These are phyloP conservation scores for Morelia viridis DNA, from an alignment of 2,797 vertebrate genomes.

Conservation along the genomic window DNA sequence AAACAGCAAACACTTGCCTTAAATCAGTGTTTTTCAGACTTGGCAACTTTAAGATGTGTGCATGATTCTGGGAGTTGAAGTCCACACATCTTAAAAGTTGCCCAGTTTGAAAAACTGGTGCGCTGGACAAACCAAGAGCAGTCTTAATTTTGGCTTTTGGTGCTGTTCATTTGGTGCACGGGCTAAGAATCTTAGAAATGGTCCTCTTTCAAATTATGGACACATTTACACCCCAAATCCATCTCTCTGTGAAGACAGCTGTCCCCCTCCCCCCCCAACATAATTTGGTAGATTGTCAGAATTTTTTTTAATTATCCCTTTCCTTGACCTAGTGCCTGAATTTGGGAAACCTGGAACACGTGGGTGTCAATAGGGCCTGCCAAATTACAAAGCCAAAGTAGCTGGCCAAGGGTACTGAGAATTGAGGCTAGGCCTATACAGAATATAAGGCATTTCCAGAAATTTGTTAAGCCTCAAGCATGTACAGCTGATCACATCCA, in stretches of 20 bases:
- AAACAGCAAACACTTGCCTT: neutral
- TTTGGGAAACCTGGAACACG: too few relatives aligned
- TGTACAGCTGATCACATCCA: too few relatives aligned
- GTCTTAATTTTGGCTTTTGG: neutral
- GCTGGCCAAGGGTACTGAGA: neutral
- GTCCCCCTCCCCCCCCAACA: neutral
- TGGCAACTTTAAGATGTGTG: too few relatives aligned
- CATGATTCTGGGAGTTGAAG: too few relatives aligned
- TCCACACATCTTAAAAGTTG: too few relatives aligned
- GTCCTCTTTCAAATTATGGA: neutral
- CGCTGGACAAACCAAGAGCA: too few relatives aligned
- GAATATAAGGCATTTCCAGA: neutral
- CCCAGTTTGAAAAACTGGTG: too few relatives aligned
- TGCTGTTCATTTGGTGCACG: neutral
- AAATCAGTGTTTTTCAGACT: too few relatives aligned
- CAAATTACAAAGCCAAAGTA: neutral
- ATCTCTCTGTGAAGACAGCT: neutral
- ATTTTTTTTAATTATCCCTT: too few relatives aligned
- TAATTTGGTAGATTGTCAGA: neutral
- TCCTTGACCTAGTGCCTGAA: too few relatives aligned
- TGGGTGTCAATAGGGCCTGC: too few relatives aligned
- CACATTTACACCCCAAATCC: neutral
- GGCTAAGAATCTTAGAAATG: neutral
- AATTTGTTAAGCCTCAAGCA: neutral
- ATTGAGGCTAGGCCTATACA: neutral